Conservation (phyloP, 2,797 vertebrate genomes). For the Sebastes melanostomus region DNA sequence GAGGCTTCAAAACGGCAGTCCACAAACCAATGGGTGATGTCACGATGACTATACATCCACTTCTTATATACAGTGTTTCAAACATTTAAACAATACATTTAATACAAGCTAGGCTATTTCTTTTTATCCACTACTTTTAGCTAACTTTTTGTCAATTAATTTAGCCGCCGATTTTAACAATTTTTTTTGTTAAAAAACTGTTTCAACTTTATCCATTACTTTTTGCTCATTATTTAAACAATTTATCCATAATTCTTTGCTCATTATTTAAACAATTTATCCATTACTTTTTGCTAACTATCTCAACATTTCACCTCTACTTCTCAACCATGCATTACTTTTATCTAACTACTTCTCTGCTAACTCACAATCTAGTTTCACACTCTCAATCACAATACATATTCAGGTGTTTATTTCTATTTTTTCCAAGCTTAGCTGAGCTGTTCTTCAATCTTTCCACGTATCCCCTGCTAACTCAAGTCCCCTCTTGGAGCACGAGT, state of each 20-base stretch:
- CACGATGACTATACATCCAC: no score
- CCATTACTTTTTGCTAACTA: neutral
- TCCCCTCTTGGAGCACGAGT: neutral
- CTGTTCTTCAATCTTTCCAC: neutral
- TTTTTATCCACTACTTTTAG: neutral
- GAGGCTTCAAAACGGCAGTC: no score
- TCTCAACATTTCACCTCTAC: neutral
- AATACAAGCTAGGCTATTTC: neutral
- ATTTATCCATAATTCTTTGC: no score
- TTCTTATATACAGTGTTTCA: no score
- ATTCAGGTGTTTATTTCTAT: neutral
- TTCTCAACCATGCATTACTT: neutral
- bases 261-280: neutral
- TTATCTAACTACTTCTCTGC: neutral
- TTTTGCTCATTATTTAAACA: no score
- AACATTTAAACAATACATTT: neutral
- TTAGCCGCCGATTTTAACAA: neutral
- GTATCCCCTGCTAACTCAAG: neutral
- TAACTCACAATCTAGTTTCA: neutral
- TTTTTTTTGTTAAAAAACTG: neutral
- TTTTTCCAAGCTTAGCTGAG: neutral
- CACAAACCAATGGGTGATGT: no score
- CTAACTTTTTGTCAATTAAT: neutral
- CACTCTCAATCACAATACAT: neutral
- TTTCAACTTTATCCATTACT: neutral